Conservation (phyloP, 2,113 vertebrate genomes). For the Siniperca knerii region DNA sequence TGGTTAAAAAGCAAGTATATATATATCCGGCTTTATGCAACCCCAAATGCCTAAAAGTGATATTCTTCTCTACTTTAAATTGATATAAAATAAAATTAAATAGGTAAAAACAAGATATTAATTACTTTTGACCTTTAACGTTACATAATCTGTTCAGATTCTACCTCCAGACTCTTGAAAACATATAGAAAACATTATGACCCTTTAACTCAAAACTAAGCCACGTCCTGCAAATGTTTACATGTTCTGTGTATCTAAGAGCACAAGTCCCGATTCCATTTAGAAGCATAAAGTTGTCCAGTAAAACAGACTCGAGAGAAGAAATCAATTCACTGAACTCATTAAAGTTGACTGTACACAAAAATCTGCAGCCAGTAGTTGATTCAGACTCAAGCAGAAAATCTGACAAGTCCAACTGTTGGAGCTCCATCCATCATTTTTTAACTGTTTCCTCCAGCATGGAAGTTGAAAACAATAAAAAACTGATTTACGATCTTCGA, state of each 20-base stretch:
- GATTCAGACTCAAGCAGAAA: constrained; percentile 15
- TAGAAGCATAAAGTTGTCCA: background rate
- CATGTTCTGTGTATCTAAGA: background rate
- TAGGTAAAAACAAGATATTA: background rate
- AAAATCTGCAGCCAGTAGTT: constrained; percentile 33
- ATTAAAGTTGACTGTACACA: constrained; percentile 31
- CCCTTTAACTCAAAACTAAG: background rate
- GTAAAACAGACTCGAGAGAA: constrained; percentile 11
- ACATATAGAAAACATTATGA: background rate
- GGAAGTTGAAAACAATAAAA: constrained; percentile 25
- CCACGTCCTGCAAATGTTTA: background rate
- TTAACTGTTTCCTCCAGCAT: constrained; percentile 42
- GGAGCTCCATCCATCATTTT: constrained; percentile 38
- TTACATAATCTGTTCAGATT: background rate
- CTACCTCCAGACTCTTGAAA: background rate
- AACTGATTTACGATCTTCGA: constrained; percentile 19
- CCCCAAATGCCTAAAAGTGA: background rate
- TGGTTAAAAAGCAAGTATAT: too few relatives aligned
- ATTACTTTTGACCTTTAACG: too few relatives aligned
- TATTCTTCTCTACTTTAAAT: too few relatives aligned
- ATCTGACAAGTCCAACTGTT: background rate
- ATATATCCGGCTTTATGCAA: background rate
- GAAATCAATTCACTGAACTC: constrained; percentile 30
- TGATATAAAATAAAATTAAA: background rate
- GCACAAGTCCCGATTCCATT: background rate